Evolutionary conservation across 2,113 vertebrate species (phyloP), one percentile per base, ranked within the genome.

Genomic region (Ailurus styani): DNA sequence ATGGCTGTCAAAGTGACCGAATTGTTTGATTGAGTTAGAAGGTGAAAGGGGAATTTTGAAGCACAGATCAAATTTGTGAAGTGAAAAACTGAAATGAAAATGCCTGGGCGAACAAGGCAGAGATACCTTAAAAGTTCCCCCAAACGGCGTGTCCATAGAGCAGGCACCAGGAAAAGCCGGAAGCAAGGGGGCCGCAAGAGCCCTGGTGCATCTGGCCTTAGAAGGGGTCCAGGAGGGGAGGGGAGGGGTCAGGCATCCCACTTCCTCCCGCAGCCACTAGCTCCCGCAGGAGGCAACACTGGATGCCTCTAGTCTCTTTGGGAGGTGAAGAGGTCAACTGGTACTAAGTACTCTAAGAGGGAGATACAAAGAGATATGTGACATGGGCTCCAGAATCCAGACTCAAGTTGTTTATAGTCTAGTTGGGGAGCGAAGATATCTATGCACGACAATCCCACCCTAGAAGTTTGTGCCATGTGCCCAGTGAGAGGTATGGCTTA

Each of bases 21-120:
- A 79, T 62, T 87, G 17, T 97, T 95, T 97, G 93, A 97, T 62
- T 95, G 45, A 68, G n/a, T 85, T 88, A 90, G 64, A 95, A 91
- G 60, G n/a, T 34, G 94, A 94, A 96, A 72, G 6, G 31, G 18
- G 34, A 81, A n/a, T 89, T 91, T 95, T 45, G 97, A 96, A 87
- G 70, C 60, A 95, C 34, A 90, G 52, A 88, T 95, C 42, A 93
- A 96, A 98, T 50, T 86, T 93, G 54, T 93, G 37, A 97, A 79
- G 54, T 73, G 40, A 89, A 97, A 95, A 92, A 34, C n/a, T 82
- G 57, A 86, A 97, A 73, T 23, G 2, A 90, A 97, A 93, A 75
- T 64, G 60, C 25, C 37, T 91, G 31, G 17, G 45, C 0, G 0
- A 89, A 79, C 9, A 15, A 60, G 18, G 11, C 40, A 82, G 42